Evolutionary conservation across 2,797 vertebrate species (phyloP), one percentile per base, ranked within the genome.

Genomic region (Dromococcyx pavoninus): DNA sequence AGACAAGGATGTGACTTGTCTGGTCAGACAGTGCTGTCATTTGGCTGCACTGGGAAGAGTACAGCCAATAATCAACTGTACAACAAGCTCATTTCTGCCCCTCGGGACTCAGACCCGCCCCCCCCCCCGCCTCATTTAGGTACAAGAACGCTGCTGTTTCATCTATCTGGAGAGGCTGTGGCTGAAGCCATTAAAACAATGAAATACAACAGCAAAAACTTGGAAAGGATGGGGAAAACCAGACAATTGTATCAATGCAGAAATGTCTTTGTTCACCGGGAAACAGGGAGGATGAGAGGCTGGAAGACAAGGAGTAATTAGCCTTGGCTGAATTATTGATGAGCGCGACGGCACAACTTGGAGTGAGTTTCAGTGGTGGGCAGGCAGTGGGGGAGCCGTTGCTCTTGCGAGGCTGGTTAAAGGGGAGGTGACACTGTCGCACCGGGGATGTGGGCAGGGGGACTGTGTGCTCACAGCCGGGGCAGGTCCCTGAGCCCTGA

Each of bases 311-410:
- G 67, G 86, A 82, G 51, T 66, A 79, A 94, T 96, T 93, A 88
- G 74, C 81, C 75, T 8, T 1, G 11, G 56, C 77, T 96, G 93
- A 95, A 94, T 96, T 95, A 96, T 90, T 94, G 88, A 96, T 91
- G 90, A 79, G 75, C 44, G 71, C 5, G 28, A 71, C 13, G 46
- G 88, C 88, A 86, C 32, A 46, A 81, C 86, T 5, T 69, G 74
- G 93, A 74, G 51, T 7, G 86, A 44, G 74, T 58, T 80, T 32
- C 21, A 3, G 83, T 13, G 33, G 61, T 16, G 1, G 46, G 86
- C 88, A 83, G 88, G 60, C 79, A 88, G 78, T 80, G 0, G 33
- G 37, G 56, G 15, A 30, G 7, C 35, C 1, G 0, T 19, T 2
- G 1, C 44, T 44, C 10, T 35, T 37, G 53, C 2, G 3, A 62